A percentile compares a stretch with the other conserved stretches of the same genome.
phyloP scores from a whole-genome alignment of 1,140 invertebrate genomes.

The Pemphigus obesinymphae region DNA sequence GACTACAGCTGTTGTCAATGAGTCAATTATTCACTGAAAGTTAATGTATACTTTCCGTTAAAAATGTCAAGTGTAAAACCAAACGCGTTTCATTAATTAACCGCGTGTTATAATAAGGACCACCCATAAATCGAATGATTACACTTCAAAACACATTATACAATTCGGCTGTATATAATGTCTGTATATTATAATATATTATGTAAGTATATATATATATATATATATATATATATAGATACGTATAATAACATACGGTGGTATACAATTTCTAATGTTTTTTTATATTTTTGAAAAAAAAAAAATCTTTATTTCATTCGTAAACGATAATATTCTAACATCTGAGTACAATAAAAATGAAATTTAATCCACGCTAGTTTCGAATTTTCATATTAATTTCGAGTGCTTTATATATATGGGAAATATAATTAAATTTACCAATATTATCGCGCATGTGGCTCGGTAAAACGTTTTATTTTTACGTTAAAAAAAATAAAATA shows the following conservation, averaged over 20 bases:
- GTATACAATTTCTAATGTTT: neutral
- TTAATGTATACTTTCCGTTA: neutral
- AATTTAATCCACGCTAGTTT: neutral
- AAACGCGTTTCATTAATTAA: neutral
- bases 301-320: no score
- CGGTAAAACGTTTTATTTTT: neutral
- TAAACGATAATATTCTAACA: no score
- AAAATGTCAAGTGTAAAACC: neutral
- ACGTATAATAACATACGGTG: no score
- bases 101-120: neutral
- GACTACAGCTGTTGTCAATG: neutral
- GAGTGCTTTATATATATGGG: neutral
- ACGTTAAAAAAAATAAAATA: neutral
- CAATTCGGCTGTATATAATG: no score
- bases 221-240: no score
- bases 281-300: no score
- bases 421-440: neutral
- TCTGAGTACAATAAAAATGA: neutral
- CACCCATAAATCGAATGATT: neutral
- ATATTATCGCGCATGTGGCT: neutral
- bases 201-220: no score
- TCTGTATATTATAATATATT: neutral
- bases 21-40: neutral
- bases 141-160: neutral
- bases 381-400: neutral